Base-by-base conservation (phyloP, 2,888 invertebrate genomes). In the Ormyrus rosae region DNA sequence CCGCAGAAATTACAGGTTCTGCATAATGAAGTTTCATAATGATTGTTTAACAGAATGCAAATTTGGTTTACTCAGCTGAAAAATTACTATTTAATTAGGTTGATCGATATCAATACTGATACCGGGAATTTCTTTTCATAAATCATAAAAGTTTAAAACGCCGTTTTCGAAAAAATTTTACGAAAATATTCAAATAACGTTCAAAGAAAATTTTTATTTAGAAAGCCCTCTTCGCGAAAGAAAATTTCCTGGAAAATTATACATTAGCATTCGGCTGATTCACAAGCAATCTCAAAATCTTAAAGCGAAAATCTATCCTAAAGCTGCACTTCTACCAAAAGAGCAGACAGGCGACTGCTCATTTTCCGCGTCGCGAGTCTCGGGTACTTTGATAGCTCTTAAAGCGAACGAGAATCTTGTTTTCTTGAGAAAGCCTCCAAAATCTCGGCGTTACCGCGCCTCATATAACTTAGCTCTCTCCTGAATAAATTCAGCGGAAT, bases 361-460 rank as follows among this genome's bases (percentile, higher is more conserved):
- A 81, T 81, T 77, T 81, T 81, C 81, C 77, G 70, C 77, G 64
- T 77, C 78, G 74, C 65, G 70, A 81, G 65, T 81, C 64, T 65
- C 64, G 68, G 53, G 69, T 60, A 70, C 73, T 77, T 81, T 74
- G 81, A 81, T 70, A 51, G 77, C 73, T 78, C 74, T 70, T 78
- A 65, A 78, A 78, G 74, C 74, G 45, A 78, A 60, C 58, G 69
- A 46, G 34, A 81, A 73, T 81, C 64, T 81, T 74, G 74, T 81
- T 81, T 78, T 78, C 78, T 55, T 45, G 55, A 63, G 51, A 55
- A 72, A 19, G 65, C 13, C 58, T 48, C 65, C 46, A 10, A 70
- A 77, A 70, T 77, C 68, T 58, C 48, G 19, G 46, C 64, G 64
- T 34, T 77, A 9, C 50, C 34, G 53, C 53, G 50, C 58, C 11